These are phyloP conservation scores for Dicrurus megarhynchus DNA, from an alignment of 2,113 vertebrate genomes.

Conservation along the genomic window DNA sequence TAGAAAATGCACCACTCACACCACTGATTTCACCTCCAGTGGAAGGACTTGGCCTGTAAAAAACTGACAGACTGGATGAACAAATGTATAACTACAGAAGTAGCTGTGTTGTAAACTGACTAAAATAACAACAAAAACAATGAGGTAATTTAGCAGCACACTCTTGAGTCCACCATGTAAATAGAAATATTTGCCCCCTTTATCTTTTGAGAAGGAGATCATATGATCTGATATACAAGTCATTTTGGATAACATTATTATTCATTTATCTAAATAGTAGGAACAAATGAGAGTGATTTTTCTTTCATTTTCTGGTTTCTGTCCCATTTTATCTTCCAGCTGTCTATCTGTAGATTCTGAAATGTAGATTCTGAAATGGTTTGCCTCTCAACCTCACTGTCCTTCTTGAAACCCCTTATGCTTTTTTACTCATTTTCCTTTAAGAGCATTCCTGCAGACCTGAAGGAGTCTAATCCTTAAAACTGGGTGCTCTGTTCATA, in stretches of 20 bases:
- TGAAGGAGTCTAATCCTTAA: neutral
- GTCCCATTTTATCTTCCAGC: neutral
- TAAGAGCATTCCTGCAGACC: neutral
- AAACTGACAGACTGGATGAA: neutral
- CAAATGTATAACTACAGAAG: neutral
- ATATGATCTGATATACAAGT: too few relatives aligned
- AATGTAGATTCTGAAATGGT: too few relatives aligned
- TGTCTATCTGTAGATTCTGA: fast-evolving
- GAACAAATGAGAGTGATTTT: neutral
- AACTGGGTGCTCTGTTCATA: neutral
- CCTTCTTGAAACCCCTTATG: neutral
- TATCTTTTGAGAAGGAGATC: neutral
- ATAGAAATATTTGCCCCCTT: neutral
- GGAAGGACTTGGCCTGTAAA: neutral
- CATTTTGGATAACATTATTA: neutral
- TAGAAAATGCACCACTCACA: neutral
- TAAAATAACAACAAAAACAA: neutral
- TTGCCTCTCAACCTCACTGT: neutral
- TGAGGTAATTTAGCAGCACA: fast-evolving
- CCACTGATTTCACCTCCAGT: neutral
- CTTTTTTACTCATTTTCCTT: neutral
- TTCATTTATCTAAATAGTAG: neutral
- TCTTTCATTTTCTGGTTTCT: neutral
- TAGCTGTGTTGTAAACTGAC: neutral
- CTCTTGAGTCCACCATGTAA: fast-evolving